Evolutionary conservation across 2,888 invertebrate genomes (phyloP), one percentile per base, ranked within the genome.

Genomic region (Copidosoma aretas): DNA sequence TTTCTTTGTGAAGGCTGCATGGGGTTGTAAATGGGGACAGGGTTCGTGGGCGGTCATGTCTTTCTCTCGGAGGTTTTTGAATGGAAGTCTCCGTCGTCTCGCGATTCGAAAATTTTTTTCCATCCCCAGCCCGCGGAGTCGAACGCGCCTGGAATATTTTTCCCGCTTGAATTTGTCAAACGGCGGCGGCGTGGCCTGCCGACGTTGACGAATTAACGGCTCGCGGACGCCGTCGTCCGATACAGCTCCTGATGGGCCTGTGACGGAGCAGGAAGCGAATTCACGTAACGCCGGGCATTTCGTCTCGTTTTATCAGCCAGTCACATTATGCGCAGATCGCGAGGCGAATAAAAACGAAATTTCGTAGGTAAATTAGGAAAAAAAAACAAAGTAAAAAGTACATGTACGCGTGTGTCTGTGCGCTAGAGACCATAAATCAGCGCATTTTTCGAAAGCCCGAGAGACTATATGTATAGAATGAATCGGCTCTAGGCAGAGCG

Each of bases 161-260:
- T 21, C 21, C 39, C 49, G 15, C 21, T 43, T 43, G 15, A 22
- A 19, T 24, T 43, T 41, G 4, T n/a, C 10, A 32, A 14, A 24
- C 24, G 57, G 65, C 51, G 52, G n/a, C 60, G 61, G 39, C 46
- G 52, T n/a, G n/a, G 8, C 39, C 51, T 61, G 3, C 8, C 25
- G 54, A 54, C 67, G 56, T 57, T 67, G 70, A 70, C 52, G 67
- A 64, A 70, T 64, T 63, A 70, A 64, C 60, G 63, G 59, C 57
- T 14, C 52, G 10, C 24, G 15, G 15, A 32, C 60, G n/a, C 54
- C 54, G 60, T 24, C n/a, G n/a, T n/a, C n/a, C n/a, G n/a, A n/a
- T n/a, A 54, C 52, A 56, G 60, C 56, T 64, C 60, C 63, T 63
- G 43, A 46, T 41, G 49, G 25, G 1, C 22, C 25, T 21, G 25